phyloP scores from a whole-genome alignment of 2,113 vertebrate genomes.

The Taxidea taxus region DNA sequence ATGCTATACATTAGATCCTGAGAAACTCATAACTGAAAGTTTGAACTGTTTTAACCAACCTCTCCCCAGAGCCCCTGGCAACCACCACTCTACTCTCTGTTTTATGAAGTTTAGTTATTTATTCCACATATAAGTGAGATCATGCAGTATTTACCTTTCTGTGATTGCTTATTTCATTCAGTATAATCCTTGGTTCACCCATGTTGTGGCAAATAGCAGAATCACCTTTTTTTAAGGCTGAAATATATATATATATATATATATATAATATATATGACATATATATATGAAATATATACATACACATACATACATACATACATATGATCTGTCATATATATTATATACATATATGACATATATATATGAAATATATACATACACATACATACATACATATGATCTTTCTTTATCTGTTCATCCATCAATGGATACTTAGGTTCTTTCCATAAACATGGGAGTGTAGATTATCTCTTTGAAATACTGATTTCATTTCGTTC shows the following conservation, averaged over 20 bases:
- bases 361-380: no score
- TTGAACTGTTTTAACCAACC: background rate
- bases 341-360: no score
- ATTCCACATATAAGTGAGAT: background rate
- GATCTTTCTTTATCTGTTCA: background rate
- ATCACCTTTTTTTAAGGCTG: background rate
- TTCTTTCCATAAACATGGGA: background rate
- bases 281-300: no score
- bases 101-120: background rate
- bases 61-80: background rate
- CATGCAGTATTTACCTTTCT: background rate
- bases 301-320: background rate
- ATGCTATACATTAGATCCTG: background rate
- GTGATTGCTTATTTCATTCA: background rate
- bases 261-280: no score
- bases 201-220: background rate
- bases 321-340: background rate
- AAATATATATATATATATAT: background rate
- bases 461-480: background rate
- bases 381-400: background rate
- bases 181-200: background rate
- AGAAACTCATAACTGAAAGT: background rate
- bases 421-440: background rate
- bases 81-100: background rate
- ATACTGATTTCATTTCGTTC: background rate